These are phyloP conservation scores for Diploptera punctata DNA, from an alignment of 2,888 invertebrate species.

Conservation along the genomic window DNA sequence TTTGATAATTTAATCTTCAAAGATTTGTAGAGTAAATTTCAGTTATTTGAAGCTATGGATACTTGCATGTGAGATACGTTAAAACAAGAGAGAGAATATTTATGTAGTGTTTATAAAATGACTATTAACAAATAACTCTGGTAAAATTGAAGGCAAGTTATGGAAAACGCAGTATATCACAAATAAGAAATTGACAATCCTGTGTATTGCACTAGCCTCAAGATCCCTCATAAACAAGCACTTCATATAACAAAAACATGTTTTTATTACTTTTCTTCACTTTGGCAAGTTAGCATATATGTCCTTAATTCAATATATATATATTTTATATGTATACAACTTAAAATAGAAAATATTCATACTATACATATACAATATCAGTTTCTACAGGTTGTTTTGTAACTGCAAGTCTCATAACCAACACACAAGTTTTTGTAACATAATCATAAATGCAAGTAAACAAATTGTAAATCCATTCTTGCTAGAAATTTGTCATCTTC, in stretches of 20 bases:
- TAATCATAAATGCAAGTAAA: neutral
- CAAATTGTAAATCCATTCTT: neutral
- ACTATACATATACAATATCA: neutral
- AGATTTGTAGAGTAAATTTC: no score
- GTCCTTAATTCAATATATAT: constrained; percentile 14
- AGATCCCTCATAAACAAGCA: constrained; percentile 10
- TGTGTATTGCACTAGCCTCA: constrained; percentile 17
- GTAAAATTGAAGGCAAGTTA: constrained; percentile 24
- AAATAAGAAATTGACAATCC: constrained; percentile 7
- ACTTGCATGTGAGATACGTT: no score
- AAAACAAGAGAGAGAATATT: no score
- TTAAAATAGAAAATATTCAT: constrained; percentile 18
- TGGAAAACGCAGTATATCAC: constrained; percentile 27
- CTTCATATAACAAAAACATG: constrained; percentile 8
- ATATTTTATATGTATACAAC: neutral
- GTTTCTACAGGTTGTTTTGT: neutral
- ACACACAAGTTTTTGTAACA: neutral
- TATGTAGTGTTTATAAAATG: no score
- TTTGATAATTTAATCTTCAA: no score
- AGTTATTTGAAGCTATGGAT: no score
- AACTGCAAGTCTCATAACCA: neutral
- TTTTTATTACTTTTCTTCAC: neutral
- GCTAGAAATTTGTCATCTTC: no score
- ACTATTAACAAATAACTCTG: no score
- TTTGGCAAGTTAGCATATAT: constrained; percentile 24